Evolutionary conservation across 2,888 invertebrate species (phyloP), one percentile per base, ranked within the genome.

Genomic region (Ligdia adustata): DNA sequence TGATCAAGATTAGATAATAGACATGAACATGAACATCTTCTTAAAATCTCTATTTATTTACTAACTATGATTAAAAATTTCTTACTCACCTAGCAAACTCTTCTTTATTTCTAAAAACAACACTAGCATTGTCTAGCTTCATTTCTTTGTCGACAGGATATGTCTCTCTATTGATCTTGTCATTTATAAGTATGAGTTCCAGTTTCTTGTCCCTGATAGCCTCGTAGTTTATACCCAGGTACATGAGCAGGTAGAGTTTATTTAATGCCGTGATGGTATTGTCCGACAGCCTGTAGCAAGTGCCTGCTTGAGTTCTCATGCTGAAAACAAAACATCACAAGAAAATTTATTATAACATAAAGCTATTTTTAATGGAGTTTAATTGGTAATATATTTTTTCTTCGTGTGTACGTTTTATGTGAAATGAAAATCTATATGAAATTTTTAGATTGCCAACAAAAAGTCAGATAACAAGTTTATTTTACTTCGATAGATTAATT

Each of bases 211-310:
- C 87, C 39, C 82, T 72, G 32, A 91, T 77, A 1, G 77, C 54
- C 7, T 58, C 71, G 26, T 75, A 80, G 51, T 85, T 71, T 5
- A 85, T 80, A 1, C 91, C 91, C 2, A 91, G 67, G 54, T 88
- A 90, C 80, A 86, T 89, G 1, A 91, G 62, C 2, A 82, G 48
- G 52, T 90, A 77, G 9, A 91, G 61, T 27, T 79, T 78, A 40
- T 82, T 57, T 1, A 91, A 60, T 1, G 80, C 73, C 1, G 29
- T 64, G 3, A 73, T 68, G 1, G 78, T 76, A 9, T 59, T 14
- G 5, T 82, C 76, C 2, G 82, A 72, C 7, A 91, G 58, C 54
- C 75, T 87, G 47, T 79, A 87, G 47, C 87, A 87, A 4, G 59
- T 20, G 0, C 91, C 91, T 1, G 73, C 63, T 50, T 75, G 77